Conservation (phyloP, 2,797 vertebrate genomes). For the Enteromius unitaeniatus region DNA sequence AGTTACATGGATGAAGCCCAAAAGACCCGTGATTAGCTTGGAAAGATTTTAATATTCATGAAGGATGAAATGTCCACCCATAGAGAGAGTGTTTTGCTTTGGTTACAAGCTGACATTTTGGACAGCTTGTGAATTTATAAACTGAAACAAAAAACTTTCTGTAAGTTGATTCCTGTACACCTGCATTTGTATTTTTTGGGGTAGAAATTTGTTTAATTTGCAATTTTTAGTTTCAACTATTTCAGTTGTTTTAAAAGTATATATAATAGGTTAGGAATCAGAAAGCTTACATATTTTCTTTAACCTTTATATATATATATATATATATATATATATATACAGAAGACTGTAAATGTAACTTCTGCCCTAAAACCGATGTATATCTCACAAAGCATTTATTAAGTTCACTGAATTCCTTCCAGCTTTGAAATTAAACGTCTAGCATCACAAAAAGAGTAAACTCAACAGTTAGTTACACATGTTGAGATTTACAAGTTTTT, state of each 20-base stretch:
- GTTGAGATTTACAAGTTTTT: not conserved
- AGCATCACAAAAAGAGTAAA: not conserved
- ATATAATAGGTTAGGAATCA: not conserved
- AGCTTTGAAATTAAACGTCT: not conserved
- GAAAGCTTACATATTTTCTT: not conserved
- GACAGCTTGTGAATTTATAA: slow-evolving; percentile 6
- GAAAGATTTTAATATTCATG: slow-evolving; percentile 50
- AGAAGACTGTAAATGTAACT: not conserved
- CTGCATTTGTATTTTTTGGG: slow-evolving; percentile 3
- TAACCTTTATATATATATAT: no score
- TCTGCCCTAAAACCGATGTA: not conserved
- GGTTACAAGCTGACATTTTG: slow-evolving; percentile 39
- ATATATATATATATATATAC: not conserved
- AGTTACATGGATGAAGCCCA: slow-evolving; percentile 19
- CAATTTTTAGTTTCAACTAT: not conserved
- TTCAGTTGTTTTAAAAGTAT: slow-evolving; percentile 23
- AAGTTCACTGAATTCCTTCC: not conserved
- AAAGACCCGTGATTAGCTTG: slow-evolving; percentile 20
- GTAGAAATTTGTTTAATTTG: not conserved
- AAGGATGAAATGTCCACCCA: slow-evolving; percentile 28
- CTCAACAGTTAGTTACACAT: not conserved
- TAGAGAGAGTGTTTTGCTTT: slow-evolving; percentile 29
- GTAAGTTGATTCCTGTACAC: slow-evolving; percentile 27
- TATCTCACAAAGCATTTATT: not conserved
- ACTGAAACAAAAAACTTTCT: slow-evolving; percentile 25